A percentile compares a stretch with the other conserved stretches of the same genome.
Conservation (phyloP, 2,113 vertebrate species). For the Melanotaenia duboulayi region DNA sequence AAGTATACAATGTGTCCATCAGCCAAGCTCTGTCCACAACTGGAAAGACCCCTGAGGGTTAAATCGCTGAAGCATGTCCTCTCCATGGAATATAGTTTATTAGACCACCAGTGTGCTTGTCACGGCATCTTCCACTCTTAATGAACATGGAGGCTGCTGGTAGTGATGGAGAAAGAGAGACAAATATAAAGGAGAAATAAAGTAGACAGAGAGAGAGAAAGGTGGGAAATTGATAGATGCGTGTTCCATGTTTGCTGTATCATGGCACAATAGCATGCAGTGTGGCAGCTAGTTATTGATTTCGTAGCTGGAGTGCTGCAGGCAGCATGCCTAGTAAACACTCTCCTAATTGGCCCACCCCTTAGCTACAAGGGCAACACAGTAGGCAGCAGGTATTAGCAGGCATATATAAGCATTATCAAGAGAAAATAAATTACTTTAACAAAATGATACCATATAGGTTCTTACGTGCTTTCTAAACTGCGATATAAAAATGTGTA, state of each 20-base stretch:
- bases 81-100: constrained; percentile 50
- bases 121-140: constrained; percentile 24
- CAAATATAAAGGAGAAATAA: constrained; percentile 1
- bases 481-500: too few relatives aligned
- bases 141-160: constrained; percentile 16
- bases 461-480: neutral
- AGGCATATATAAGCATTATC: constrained; percentile 2
- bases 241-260: constrained; percentile 38
- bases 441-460: neutral
- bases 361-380: constrained; percentile 28
- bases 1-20: neutral
- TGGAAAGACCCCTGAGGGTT: constrained; percentile 18
- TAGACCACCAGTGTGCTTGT: constrained; percentile 46
- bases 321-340: constrained; percentile 62
- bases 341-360: constrained; percentile 63
- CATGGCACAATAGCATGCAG: constrained; percentile 43
- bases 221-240: constrained; percentile 17
- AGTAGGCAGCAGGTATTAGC: constrained; percentile 3
- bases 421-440: neutral
- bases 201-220: constrained; percentile 8
- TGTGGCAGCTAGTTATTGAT: constrained; percentile 65
- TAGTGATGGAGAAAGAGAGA: constrained; percentile 14
- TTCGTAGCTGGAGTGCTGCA: constrained; percentile 57
- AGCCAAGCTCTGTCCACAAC: neutral
- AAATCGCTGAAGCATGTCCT: constrained; percentile 16